Conservation (phyloP, 1,140 invertebrate species). For the Drosophila biarmipes region DNA sequence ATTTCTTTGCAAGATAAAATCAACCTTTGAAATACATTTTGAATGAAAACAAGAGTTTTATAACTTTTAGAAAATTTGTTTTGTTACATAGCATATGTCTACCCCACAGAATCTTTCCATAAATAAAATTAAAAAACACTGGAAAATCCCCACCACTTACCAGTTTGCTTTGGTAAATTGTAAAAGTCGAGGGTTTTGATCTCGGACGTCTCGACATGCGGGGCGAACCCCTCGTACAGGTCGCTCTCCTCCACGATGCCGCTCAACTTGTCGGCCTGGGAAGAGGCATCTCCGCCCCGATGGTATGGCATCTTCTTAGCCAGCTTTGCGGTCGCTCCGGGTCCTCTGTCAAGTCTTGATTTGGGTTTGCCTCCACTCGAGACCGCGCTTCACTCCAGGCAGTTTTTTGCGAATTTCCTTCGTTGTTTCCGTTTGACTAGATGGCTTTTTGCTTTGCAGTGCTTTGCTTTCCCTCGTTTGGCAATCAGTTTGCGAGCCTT, state of each 20-base stretch:
- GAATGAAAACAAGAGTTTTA: too few species aligned
- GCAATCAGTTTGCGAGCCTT: constrained; percentile 30
- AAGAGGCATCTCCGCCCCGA: constrained; percentile 69
- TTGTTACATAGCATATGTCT: neutral
- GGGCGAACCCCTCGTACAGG: constrained; percentile 89
- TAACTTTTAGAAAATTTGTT: neutral
- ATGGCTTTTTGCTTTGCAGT: constrained; percentile 24
- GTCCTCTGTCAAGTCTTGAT: constrained; percentile 40
- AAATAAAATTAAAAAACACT: neutral
- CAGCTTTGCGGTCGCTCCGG: constrained; percentile 49
- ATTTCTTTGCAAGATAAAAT: neutral
- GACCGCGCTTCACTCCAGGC: constrained; percentile 15
- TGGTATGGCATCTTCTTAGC: constrained; percentile 82
- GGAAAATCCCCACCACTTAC: constrained; percentile 49
- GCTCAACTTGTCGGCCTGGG: constrained; percentile 83
- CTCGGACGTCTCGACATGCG: constrained; percentile 89
- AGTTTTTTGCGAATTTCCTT: constrained; percentile 27
- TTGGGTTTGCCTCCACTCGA: constrained; percentile 23
- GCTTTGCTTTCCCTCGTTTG: constrained; percentile 15
- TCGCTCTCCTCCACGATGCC: constrained; percentile 90
- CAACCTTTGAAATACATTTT: too few species aligned
- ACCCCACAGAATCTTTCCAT: neutral
- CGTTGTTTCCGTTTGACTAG: constrained; percentile 46
- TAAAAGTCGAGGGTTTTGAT: constrained; percentile 87
- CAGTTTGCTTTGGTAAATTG: constrained; percentile 73